Percentiles rank a stretch among this genome's conserved stretches.
phyloP scores from a whole-genome alignment of 2,888 invertebrate species.

The Apamea crenata region DNA sequence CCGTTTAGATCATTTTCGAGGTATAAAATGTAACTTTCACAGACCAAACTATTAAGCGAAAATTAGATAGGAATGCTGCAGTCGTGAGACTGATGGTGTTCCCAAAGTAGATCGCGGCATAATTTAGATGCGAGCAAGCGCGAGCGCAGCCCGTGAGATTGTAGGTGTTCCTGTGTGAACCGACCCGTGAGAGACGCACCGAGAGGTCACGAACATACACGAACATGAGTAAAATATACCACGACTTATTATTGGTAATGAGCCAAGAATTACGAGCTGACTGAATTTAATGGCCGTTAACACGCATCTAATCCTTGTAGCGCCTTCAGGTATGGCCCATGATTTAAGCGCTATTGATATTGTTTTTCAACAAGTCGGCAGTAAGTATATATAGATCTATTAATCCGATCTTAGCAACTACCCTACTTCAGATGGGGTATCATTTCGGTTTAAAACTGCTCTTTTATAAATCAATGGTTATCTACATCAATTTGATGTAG shows the following conservation, averaged over 20 bases:
- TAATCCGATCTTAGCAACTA: constrained; percentile 34
- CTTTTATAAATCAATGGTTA: constrained; percentile 72
- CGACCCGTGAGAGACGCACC: constrained; percentile 72
- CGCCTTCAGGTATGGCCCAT: constrained; percentile 4
- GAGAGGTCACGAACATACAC: constrained; percentile 69
- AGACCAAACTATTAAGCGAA: constrained; percentile 58
- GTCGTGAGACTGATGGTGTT: constrained; percentile 74
- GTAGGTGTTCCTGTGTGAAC: constrained; percentile 75
- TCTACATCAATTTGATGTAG: constrained; percentile 71
- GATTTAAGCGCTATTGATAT: constrained; percentile 7
- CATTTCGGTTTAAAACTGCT: constrained; percentile 67
- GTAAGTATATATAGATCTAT: no score
- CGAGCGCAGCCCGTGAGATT: constrained; percentile 69
- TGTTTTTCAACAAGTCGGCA: constrained; percentile 24
- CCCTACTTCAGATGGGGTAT: constrained; percentile 19
- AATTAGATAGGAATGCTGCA: constrained; percentile 62
- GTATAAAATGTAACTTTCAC: not conserved
- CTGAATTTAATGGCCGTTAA: constrained; percentile 33
- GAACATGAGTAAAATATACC: constrained; percentile 62
- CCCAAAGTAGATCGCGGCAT: constrained; percentile 74
- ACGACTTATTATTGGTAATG: constrained; percentile 58
- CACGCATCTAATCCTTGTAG: constrained; percentile 48
- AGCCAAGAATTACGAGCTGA: constrained; percentile 51
- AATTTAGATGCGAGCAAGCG: constrained; percentile 70
- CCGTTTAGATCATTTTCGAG: not conserved